Conservation (phyloP, 2,888 invertebrate genomes). For the Eulithis testata region DNA sequence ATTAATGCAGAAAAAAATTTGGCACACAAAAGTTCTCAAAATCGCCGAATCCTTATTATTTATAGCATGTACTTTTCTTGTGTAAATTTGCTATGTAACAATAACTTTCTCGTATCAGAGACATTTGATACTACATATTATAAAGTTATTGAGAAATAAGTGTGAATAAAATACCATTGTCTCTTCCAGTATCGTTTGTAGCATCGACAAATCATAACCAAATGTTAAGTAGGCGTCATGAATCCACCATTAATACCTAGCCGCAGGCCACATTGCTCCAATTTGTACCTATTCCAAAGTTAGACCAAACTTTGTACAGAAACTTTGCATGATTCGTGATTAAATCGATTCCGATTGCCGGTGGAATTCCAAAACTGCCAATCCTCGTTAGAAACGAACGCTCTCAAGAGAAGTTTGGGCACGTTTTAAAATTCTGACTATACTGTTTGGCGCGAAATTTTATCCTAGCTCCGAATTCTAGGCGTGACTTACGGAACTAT, state of each 20-base stretch:
- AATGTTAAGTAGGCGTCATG: constrained; percentile 61
- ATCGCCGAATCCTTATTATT: too few relatives aligned
- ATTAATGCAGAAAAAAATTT: too few relatives aligned
- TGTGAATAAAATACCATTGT: not conserved
- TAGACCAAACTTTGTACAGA: constrained; percentile 74
- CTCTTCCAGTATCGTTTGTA: constrained; percentile 40
- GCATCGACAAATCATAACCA: constrained; percentile 57
- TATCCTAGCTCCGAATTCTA: constrained; percentile 46
- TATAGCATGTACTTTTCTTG: too few relatives aligned
- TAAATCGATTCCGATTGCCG: constrained; percentile 82
- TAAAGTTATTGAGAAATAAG: too few relatives aligned
- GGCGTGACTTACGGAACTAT: constrained; percentile 36
- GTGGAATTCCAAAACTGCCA: constrained; percentile 76
- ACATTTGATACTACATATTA: too few relatives aligned
- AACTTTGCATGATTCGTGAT: constrained; percentile 82
- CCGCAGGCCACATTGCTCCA: constrained; percentile 76
- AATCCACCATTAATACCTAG: constrained; percentile 77
- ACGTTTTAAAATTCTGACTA: constrained; percentile 68
- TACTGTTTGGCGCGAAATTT: constrained; percentile 56
- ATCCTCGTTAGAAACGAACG: constrained; percentile 75
- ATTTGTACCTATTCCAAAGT: constrained; percentile 80
- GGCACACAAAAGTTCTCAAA: too few relatives aligned
- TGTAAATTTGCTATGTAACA: too few relatives aligned
- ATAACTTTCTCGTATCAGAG: too few relatives aligned
- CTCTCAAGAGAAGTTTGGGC: constrained; percentile 61